A percentile compares a stretch with the other conserved stretches of the same genome.
Conservation (phyloP, 2,113 vertebrate genomes). For the Macrotis lagotis region DNA sequence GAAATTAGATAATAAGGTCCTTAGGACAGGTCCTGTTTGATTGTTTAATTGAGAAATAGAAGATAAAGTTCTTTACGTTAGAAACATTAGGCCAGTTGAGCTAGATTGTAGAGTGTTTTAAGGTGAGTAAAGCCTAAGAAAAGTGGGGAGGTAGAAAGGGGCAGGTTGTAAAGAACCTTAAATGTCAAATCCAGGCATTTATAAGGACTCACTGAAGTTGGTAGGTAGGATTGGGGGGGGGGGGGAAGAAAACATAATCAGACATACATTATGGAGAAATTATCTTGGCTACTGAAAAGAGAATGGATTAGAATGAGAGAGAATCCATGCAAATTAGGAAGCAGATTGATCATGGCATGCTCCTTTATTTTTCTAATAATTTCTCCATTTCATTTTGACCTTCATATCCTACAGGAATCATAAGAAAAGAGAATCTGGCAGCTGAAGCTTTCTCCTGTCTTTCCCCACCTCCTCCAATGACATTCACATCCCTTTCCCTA, state of each 20-base stretch:
- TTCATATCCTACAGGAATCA: neutral
- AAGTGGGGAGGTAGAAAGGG: neutral
- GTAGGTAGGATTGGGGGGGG: neutral
- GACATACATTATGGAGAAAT: neutral
- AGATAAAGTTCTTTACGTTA: neutral
- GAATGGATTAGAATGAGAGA: neutral
- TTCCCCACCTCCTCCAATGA: neutral
- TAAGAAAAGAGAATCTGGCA: neutral
- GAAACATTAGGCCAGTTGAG: neutral
- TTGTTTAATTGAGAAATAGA: neutral
- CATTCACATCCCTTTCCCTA: constrained; percentile 22
- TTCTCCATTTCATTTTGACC: neutral
- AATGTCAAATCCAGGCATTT: neutral
- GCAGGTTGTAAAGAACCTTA: neutral
- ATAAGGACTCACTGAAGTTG: no score
- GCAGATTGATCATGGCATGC: neutral
- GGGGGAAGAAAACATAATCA: neutral
- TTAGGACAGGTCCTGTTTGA: neutral
- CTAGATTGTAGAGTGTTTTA: no score
- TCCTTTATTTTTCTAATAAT: neutral
- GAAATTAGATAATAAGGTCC: neutral
- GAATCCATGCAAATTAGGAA: neutral
- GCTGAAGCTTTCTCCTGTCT: neutral
- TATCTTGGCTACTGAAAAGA: neutral
- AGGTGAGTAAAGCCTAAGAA: no score